Conservation (phyloP, 2,113 vertebrate genomes). For the Plotosus lineatus region DNA sequence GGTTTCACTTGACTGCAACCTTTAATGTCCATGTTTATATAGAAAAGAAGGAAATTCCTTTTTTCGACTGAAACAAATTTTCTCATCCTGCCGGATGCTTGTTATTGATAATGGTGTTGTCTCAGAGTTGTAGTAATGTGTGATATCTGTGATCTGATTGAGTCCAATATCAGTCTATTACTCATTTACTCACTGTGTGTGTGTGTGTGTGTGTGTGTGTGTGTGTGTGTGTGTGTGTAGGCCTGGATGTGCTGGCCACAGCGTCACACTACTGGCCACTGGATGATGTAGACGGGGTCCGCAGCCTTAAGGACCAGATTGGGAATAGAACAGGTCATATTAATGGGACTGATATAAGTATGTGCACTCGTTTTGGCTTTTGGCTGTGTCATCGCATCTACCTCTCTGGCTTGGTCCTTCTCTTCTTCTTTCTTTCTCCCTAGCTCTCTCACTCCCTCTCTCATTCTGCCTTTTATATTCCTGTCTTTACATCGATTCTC, state of each 20-base stretch:
- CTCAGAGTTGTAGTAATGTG: background rate
- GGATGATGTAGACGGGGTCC: slow-evolving; percentile 86
- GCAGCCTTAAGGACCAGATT: slow-evolving; percentile 80
- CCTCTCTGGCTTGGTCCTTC: background rate
- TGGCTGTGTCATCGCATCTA: slow-evolving; percentile 28
- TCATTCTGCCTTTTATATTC: background rate
- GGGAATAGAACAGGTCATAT: slow-evolving; percentile 80
- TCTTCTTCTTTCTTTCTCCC: background rate
- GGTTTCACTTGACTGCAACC: background rate
- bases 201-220: background rate
- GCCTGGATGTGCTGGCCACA: slow-evolving; percentile 83
- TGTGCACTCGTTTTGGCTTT: slow-evolving; percentile 57
- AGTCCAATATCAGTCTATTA: background rate
- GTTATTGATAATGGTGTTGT: background rate
- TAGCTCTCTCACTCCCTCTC: background rate
- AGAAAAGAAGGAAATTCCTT: background rate
- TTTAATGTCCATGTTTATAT: background rate
- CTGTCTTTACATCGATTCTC: background rate
- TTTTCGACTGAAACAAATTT: background rate
- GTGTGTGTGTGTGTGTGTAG: slow-evolving; percentile 64
- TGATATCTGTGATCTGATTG: background rate
- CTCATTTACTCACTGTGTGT: background rate
- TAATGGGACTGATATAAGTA: slow-evolving; percentile 72
- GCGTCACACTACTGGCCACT: slow-evolving; percentile 95
- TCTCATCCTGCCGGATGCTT: background rate